These are phyloP conservation scores for Pangasius krempfi DNA, from an alignment of 2,797 vertebrate genomes.

Conservation along the genomic window DNA sequence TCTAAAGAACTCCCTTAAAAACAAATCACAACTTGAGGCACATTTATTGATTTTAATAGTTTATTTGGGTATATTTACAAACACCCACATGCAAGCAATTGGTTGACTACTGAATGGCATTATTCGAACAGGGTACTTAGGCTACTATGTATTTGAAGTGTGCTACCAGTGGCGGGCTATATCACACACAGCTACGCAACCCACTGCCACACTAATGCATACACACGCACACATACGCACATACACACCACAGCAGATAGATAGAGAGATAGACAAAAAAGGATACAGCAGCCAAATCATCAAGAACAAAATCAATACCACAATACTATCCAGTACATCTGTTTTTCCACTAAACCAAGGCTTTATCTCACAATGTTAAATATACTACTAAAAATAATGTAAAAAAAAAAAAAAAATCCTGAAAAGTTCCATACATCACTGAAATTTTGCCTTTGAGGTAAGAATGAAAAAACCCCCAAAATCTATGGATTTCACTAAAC, in stretches of 20 bases:
- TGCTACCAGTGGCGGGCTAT: constrained; percentile 68
- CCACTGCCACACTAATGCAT: constrained; percentile 68
- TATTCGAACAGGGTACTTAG: constrained; percentile 68
- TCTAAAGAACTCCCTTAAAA: constrained; percentile 9
- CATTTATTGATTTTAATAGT: constrained; percentile 49
- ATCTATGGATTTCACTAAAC: background rate
- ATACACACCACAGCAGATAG: constrained; percentile 61
- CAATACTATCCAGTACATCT: constrained; percentile 44
- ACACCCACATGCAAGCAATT: constrained; percentile 82
- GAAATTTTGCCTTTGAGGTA: constrained; percentile 48
- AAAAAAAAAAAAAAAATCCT: background rate
- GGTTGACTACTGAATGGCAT: constrained; percentile 70
- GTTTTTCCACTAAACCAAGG: constrained; percentile 30
- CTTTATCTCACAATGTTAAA: constrained; percentile 38
- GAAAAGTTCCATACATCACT: constrained; percentile 28
- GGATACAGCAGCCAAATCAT: constrained; percentile 59
- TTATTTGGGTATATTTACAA: constrained; percentile 84
- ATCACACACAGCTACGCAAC: constrained; percentile 70
- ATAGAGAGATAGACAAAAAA: constrained; percentile 67
- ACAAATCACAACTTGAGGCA: constrained; percentile 15
- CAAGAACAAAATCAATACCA: constrained; percentile 67
- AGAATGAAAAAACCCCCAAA: constrained; percentile 10
- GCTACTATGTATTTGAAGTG: constrained; percentile 66
- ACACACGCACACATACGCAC: constrained; percentile 61
- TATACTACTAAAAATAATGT: background rate